Evolutionary conservation across 2,888 invertebrate genomes (phyloP), one percentile per base, ranked within the genome.

Genomic region (Eudasyphora cyanicolor): DNA sequence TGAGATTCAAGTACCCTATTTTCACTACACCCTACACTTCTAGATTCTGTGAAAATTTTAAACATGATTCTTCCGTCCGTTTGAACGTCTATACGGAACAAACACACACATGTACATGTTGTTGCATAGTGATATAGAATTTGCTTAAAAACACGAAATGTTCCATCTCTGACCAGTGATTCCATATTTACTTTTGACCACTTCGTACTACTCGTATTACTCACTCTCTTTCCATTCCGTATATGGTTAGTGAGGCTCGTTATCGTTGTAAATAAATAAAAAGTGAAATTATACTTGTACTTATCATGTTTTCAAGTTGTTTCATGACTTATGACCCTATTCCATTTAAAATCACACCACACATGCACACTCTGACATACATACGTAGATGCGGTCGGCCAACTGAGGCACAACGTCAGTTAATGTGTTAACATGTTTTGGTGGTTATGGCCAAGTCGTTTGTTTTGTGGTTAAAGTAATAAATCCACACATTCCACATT

Each of bases 231-330:
- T n/a, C n/a, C n/a, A n/a, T n/a, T 3, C 51, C 57, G 57, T 14
- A 24, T n/a, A n/a, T 27, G 57, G 24, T 60, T 32, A 35, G 17
- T 62, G 27, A 27, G n/a, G 3, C 60, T 42, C 67, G 19, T 64
- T 35, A 32, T 21, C 4, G 38, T 21, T 14, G 24, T 24, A 24
- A 35, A 54, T 67, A 54, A 54, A 49, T 42, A 73, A 67, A 80
- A 83, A 83, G 80, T 77, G 74, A 83, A 83, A 77, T 74, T 83
- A 57, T 75, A 64, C 74, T 80, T 74, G 45, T 80, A 32, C 38
- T 64, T 32, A 80, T 74, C 69, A 75, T 75, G 69, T 62, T 83
- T 21, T 60, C 14, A 38, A 73, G 19, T 69, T 74, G 35, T 60
- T 79, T 51, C 19, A 82, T 79, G 45, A 74, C 79, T 77, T 77